Evolutionary conservation across 2,113 vertebrate genomes (phyloP).

Genomic region (Gasterosteus aculeatus): DNA sequence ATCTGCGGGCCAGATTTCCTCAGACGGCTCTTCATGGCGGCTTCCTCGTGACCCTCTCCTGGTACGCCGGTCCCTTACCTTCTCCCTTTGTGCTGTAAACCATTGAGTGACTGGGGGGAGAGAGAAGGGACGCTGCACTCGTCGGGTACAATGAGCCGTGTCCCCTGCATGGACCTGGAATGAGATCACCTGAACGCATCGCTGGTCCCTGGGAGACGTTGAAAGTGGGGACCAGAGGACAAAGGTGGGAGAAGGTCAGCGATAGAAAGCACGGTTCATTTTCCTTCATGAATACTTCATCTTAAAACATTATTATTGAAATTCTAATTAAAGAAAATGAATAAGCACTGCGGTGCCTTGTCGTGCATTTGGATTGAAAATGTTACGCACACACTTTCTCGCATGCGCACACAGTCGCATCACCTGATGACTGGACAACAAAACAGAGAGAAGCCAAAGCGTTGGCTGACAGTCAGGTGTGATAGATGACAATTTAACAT

Average conservation of each 20-base stretch:
- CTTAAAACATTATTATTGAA: too few species aligned
- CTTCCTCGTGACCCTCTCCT: neutral
- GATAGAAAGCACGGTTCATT: neutral
- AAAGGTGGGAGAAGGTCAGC: neutral
- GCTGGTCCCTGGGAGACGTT: neutral
- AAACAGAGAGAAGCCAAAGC: too few species aligned
- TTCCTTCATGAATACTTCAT: neutral
- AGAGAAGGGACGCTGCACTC: neutral
- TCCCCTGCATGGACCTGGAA: neutral
- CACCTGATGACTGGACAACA: too few species aligned
- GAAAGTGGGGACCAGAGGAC: neutral
- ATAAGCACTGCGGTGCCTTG: too few species aligned
- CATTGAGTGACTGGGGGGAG: neutral
- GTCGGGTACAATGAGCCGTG: neutral
- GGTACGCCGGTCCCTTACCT: slow-evolving; percentile 3
- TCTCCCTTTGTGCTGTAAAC: slow-evolving; percentile 14
- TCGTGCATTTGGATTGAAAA: too few species aligned
- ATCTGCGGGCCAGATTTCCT: slow-evolving; percentile 45
- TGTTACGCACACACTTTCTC: too few species aligned
- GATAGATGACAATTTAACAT: too few species aligned
- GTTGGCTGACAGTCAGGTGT: too few species aligned
- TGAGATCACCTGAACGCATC: slow-evolving; percentile 2
- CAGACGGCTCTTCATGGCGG: slow-evolving; percentile 1
- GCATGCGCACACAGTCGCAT: too few species aligned
- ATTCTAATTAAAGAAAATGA: too few species aligned